A percentile compares a stretch with the other conserved stretches of the same genome.
Evolutionary conservation across 53 echinoderm and acorn worm species (phyloP).

Genomic region (Paracentrotus lividus): DNA sequence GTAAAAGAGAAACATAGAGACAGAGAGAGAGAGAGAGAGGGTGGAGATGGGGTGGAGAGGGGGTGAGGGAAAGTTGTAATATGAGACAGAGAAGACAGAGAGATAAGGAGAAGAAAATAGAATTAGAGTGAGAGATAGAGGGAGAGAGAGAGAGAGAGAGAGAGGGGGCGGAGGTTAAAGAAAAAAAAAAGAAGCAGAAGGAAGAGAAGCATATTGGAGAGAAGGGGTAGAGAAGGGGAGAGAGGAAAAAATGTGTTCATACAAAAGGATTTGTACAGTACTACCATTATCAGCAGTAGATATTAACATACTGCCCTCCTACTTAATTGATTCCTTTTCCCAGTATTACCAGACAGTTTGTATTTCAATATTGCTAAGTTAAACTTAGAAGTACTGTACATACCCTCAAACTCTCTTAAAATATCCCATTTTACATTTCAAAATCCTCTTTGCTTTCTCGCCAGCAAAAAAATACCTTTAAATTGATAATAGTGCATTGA

Average conservation of each 20-base stretch:
- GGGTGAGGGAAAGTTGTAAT: neutral
- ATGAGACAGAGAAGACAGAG: neutral
- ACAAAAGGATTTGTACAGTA: neutral
- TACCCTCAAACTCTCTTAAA: neutral
- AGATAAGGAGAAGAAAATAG: neutral
- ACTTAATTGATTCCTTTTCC: neutral
- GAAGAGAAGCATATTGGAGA: neutral
- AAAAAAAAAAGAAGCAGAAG: neutral
- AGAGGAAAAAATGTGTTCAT: no score
- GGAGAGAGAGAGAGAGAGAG: neutral
- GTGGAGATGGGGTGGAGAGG: neutral
- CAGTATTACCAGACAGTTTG: neutral
- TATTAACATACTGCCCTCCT: neutral
- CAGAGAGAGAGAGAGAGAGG: neutral
- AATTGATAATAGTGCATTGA: neutral
- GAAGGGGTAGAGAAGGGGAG: neutral
- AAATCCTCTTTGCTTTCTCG: neutral
- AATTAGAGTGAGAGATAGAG: neutral
- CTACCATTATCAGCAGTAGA: slow-evolving; percentile 31
- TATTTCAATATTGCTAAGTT: neutral
- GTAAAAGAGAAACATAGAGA: neutral
- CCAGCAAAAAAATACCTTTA: neutral
- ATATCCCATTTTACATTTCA: neutral
- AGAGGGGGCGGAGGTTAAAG: neutral
- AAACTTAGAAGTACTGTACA: neutral